These are phyloP conservation scores for Dendropsophus ebraccatus DNA, from an alignment of 2,113 vertebrate species.

Conservation along the genomic window DNA sequence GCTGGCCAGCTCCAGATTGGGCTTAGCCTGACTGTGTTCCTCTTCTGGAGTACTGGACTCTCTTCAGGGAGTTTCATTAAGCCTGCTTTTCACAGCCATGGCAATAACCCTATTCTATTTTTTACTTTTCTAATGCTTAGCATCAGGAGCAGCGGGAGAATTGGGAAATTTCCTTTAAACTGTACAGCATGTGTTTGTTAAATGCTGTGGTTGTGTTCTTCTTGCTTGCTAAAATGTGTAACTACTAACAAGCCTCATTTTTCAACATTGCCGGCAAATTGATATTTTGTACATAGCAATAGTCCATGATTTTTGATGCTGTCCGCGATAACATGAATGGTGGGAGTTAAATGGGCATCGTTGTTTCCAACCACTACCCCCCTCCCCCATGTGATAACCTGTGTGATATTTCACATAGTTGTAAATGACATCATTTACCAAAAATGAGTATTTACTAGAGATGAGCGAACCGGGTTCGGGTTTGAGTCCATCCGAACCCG, in stretches of 20 bases:
- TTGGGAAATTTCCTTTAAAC: constrained; percentile 16
- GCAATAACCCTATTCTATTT: constrained; percentile 29
- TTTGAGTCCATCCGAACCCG: too few species aligned
- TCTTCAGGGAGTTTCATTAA: constrained; percentile 44
- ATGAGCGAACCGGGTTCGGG: too few species aligned
- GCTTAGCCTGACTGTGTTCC: background rate
- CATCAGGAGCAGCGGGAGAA: constrained; percentile 6
- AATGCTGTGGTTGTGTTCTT: constrained; percentile 15
- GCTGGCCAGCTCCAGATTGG: background rate
- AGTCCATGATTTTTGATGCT: background rate
- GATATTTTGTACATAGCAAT: background rate
- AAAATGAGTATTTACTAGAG: too few species aligned
- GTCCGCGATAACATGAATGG: background rate
- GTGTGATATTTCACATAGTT: too few species aligned
- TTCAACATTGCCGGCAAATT: background rate
- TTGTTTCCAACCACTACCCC: too few species aligned
- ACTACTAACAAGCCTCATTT: background rate
- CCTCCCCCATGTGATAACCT: too few species aligned
- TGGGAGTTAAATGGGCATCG: too few species aligned
- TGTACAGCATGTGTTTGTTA: constrained; percentile 20
- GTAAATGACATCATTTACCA: too few species aligned
- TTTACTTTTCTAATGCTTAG: background rate
- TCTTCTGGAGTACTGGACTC: background rate
- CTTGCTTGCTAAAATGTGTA: background rate
- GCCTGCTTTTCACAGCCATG: constrained; percentile 16